Percentiles rank a stretch among this genome's conserved stretches.
phyloP scores from a whole-genome alignment of 2,888 invertebrate species.

The Ophion costatus region DNA sequence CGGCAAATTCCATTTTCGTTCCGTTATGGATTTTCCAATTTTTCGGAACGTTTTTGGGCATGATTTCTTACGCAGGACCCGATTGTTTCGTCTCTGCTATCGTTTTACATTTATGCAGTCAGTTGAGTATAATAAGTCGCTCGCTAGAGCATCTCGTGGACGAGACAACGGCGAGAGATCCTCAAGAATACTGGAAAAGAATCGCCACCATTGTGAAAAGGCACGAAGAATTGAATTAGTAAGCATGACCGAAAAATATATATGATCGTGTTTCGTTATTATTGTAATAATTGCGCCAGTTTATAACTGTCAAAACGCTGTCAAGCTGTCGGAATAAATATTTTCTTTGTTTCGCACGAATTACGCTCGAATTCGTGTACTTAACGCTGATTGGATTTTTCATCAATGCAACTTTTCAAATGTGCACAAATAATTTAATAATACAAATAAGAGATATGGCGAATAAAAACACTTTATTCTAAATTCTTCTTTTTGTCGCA shows the following conservation, averaged over 20 bases:
- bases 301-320: not conserved
- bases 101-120: conserved; percentile 64
- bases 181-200: conserved; percentile 43
- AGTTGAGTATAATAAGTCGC: conserved; percentile 51
- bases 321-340: not conserved
- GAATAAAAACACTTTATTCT: not conserved
- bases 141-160: conserved; percentile 52
- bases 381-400: too few relatives aligned
- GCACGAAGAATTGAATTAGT: conserved; percentile 58
- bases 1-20: conserved; percentile 22
- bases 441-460: too few relatives aligned
- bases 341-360: not conserved
- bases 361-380: too few relatives aligned
- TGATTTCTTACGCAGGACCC: conserved; percentile 41
- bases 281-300: conserved; percentile 5
- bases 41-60: conserved; percentile 21
- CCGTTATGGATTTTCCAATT: conserved; percentile 56
- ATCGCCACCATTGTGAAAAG: conserved; percentile 42
- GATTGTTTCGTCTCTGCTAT: conserved; percentile 61
- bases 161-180: conserved; percentile 14
- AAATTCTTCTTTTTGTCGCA: conserved; percentile 3
- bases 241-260: conserved; percentile 28
- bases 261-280: not conserved
- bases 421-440: too few relatives aligned
- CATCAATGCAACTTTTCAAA: too few relatives aligned